Evolutionary conservation across 2,113 vertebrate species (phyloP).

Genomic region (Archilochus colubris): DNA sequence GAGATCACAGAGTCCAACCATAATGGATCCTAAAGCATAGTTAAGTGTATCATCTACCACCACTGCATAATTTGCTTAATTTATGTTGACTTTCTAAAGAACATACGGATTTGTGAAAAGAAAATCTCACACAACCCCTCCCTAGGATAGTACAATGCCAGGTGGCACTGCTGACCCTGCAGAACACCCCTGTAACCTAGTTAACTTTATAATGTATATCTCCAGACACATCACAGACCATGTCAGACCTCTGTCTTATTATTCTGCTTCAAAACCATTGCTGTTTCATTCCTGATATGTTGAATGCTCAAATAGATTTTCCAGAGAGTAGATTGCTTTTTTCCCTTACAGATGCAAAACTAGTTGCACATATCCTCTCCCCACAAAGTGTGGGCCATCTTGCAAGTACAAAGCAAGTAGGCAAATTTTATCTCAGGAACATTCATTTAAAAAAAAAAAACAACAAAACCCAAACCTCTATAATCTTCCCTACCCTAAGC

Average conservation of each 20-base stretch:
- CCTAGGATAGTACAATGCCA: background rate
- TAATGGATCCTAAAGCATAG: background rate
- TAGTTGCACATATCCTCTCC: background rate
- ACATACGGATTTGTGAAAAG: background rate
- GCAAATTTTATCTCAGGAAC: background rate
- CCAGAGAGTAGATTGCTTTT: background rate
- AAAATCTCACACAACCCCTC: background rate
- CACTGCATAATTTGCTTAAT: background rate
- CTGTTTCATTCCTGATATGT: background rate
- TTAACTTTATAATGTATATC: background rate
- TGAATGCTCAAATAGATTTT: background rate
- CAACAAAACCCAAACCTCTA: background rate
- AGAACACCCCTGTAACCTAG: background rate
- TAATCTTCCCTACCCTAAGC: background rate
- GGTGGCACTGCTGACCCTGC: background rate
- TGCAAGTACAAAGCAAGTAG: background rate
- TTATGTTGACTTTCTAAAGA: background rate
- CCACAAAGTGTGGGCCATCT: background rate
- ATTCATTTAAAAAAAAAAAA: no score
- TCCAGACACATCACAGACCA: background rate
- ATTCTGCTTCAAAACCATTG: background rate
- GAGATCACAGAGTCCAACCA: no score
- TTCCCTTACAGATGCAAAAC: constrained; percentile 1
- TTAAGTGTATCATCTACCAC: background rate
- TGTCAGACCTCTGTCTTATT: background rate